Percentiles rank a stretch among this genome's conserved stretches.
These are phyloP conservation scores for Vulpes lagopus DNA, from an alignment of 2,113 vertebrate species.

Conservation along the genomic window DNA sequence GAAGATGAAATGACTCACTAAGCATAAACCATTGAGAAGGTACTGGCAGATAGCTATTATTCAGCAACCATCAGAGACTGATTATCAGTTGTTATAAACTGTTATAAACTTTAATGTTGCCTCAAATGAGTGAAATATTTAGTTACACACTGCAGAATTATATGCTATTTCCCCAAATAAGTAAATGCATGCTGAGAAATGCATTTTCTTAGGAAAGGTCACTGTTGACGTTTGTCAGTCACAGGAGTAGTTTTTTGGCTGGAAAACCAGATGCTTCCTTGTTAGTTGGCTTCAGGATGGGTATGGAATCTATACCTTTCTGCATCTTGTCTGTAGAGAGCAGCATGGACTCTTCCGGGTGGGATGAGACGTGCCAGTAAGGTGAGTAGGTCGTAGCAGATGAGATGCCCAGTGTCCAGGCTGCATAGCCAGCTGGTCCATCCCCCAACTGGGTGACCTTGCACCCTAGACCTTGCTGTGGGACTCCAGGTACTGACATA, in stretches of 20 bases:
- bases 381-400: background rate
- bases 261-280: background rate
- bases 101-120: background rate
- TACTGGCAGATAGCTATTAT: background rate
- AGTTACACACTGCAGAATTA: background rate
- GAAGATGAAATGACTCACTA: background rate
- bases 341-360: background rate
- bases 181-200: background rate
- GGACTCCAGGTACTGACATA: background rate
- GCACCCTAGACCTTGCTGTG: too few relatives aligned
- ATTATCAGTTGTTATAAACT: background rate
- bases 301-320: background rate
- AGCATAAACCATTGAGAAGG: background rate
- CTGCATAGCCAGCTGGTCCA: background rate
- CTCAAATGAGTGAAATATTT: background rate
- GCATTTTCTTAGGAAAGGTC: background rate
- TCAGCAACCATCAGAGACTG: background rate
- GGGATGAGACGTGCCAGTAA: background rate
- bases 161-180: background rate
- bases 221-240: background rate
- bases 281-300: background rate
- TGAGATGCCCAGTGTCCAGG: background rate
- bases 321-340: too few relatives aligned
- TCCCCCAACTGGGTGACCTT: background rate
- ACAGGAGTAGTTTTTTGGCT: background rate